Conservation (phyloP, 2,888 invertebrate species). For the Macropis europaea region DNA sequence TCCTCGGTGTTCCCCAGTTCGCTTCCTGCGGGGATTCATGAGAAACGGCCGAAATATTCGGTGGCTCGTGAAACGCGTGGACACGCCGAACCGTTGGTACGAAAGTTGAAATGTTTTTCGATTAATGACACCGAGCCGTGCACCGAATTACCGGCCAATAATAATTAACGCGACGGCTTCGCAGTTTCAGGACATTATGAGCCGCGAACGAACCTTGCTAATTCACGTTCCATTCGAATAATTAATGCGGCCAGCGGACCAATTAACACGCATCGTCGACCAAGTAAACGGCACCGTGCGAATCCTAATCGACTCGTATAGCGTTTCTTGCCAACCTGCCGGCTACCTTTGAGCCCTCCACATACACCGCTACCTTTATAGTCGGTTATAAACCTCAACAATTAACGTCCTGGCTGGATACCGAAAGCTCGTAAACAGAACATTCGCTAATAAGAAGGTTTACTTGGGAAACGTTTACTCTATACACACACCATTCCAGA, state of each 20-base stretch:
- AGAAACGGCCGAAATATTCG: conserved; percentile 62
- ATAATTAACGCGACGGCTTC: conserved; percentile 1
- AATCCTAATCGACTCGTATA: not conserved
- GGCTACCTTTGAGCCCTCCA: not conserved
- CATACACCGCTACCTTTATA: not conserved
- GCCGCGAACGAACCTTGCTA: not conserved
- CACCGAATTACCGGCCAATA: conserved; percentile 22
- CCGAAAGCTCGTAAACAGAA: not conserved
- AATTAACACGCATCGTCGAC: not conserved
- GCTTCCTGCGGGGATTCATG: conserved; percentile 5
- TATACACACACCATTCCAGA: too few relatives aligned
- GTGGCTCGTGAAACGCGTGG: conserved; percentile 62
- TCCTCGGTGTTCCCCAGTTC: not conserved
- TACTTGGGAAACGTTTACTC: not conserved
- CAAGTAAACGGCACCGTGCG: not conserved
- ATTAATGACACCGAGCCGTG: conserved; percentile 17
- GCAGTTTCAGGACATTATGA: not conserved
- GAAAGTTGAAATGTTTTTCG: conserved; percentile 57
- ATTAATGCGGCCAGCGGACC: not conserved
- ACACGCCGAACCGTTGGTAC: conserved; percentile 58
- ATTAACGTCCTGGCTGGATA: not conserved
- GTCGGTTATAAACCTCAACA: not conserved
- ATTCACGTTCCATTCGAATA: not conserved
- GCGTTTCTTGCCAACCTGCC: not conserved
- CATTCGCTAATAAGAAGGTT: not conserved